Percentiles rank a stretch among this genome's conserved stretches.
Evolutionary conservation across 2,113 vertebrate genomes (phyloP).

Genomic region (Abramis brama): DNA sequence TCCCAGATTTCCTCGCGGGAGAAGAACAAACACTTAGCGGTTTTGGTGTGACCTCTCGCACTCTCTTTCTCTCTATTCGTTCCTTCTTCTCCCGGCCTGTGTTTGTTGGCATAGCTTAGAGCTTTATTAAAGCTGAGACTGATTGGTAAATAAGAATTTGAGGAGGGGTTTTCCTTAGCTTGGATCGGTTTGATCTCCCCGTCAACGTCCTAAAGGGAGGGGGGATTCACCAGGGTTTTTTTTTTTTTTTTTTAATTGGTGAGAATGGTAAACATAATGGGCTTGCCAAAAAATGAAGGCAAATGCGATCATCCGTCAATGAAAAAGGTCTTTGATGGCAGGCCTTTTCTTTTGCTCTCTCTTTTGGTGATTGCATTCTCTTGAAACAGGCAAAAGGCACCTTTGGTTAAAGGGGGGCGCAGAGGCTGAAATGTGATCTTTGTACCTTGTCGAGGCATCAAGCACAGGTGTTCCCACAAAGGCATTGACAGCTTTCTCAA

Average conservation of each 20-base stretch:
- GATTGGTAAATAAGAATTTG: slow-evolving; percentile 24
- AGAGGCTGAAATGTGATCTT: slow-evolving; percentile 69
- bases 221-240: too few species aligned
- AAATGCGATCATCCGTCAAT: slow-evolving; percentile 21
- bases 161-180: slow-evolving; percentile 11
- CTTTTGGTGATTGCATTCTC: slow-evolving; percentile 12
- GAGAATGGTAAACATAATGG: slow-evolving; percentile 40
- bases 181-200: background rate
- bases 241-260: background rate
- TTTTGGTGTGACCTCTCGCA: slow-evolving; percentile 56
- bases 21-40: slow-evolving; percentile 65
- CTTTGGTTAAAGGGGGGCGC: slow-evolving; percentile 50
- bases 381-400: slow-evolving; percentile 39
- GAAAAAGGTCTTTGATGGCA: slow-evolving; percentile 42
- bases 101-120: slow-evolving; percentile 72
- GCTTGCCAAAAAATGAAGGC: slow-evolving; percentile 40
- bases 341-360: slow-evolving; percentile 18
- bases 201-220: background rate
- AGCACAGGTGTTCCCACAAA: slow-evolving; percentile 81
- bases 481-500: slow-evolving; percentile 67
- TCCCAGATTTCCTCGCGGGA: slow-evolving; percentile 71
- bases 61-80: background rate
- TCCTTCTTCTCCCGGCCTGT: slow-evolving; percentile 59
- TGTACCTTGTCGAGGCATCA: slow-evolving; percentile 65
- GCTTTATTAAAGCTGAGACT: slow-evolving; percentile 49